Percentiles rank a stretch among this genome's conserved stretches.
Evolutionary conservation across 2,888 invertebrate genomes (phyloP).

Genomic region (Mesorhabditis spiculigera): DNA sequence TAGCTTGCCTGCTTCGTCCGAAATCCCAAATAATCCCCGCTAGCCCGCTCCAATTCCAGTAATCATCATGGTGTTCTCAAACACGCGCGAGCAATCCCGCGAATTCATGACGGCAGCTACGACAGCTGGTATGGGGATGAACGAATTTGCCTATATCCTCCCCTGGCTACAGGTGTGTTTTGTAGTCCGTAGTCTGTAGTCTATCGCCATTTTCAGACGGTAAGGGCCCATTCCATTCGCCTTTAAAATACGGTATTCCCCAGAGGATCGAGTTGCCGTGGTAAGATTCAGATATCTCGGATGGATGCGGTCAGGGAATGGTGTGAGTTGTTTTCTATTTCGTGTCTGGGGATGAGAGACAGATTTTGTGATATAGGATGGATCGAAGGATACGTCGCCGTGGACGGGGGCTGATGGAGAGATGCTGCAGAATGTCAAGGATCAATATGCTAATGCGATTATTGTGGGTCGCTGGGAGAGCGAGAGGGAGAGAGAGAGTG

Average conservation of each 20-base stretch:
- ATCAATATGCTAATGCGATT: constrained; percentile 51
- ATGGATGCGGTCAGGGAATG: too few species aligned
- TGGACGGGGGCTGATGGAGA: constrained; percentile 56
- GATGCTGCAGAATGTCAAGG: constrained; percentile 53
- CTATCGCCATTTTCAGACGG: too few species aligned
- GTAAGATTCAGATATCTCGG: too few species aligned
- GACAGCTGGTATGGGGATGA: constrained; percentile 26
- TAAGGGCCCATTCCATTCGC: too few species aligned
- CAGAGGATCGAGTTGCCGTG: too few species aligned
- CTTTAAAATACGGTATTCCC: too few species aligned
- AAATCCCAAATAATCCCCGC: too few species aligned
- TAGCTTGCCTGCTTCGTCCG: too few species aligned
- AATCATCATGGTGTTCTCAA: constrained; percentile 34
- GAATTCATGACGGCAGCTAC: constrained; percentile 38
- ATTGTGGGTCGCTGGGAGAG: too few species aligned
- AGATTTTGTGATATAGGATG: constrained; percentile 24
- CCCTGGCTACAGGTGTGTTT: constrained; percentile 37
- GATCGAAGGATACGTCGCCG: constrained; percentile 53
- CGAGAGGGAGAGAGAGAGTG: too few species aligned
- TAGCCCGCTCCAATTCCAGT: constrained; percentile 20
- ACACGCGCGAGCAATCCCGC: constrained; percentile 30
- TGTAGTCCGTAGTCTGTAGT: too few species aligned
- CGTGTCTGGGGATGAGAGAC: not conserved
- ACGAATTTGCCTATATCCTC: constrained; percentile 35
- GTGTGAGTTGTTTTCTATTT: too few species aligned